Evolutionary conservation across 2,888 invertebrate genomes (phyloP).

Genomic region (Branchipolynoe longqiensis): DNA sequence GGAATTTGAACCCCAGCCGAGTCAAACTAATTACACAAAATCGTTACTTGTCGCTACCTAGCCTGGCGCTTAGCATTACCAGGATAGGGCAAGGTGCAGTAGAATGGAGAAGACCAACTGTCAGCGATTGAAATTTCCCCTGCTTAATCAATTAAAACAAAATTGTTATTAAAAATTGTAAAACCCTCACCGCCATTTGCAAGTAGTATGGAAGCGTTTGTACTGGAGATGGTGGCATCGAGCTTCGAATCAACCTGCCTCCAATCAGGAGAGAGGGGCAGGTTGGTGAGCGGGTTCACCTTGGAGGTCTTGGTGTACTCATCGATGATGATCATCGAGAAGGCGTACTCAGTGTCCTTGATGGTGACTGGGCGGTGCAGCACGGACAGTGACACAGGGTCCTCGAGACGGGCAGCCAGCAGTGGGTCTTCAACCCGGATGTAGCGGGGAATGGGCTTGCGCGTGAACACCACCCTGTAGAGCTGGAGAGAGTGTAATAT

Average conservation of each 20-base stretch:
- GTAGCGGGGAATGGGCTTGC: conserved; percentile 77
- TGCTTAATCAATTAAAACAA: too few relatives aligned
- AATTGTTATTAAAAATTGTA: too few relatives aligned
- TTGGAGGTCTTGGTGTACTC: conserved; percentile 78
- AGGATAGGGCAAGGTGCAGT: too few relatives aligned
- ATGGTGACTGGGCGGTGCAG: conserved; percentile 79
- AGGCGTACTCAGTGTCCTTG: conserved; percentile 76
- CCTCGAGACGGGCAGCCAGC: conserved; percentile 74
- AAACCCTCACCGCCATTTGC: conserved; percentile 73
- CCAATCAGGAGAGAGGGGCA: conserved; percentile 75
- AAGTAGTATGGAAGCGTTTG: conserved; percentile 73
- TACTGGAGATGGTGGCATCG: conserved; percentile 75
- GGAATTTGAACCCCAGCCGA: too few relatives aligned
- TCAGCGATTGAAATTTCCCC: too few relatives aligned
- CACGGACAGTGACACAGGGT: conserved; percentile 78
- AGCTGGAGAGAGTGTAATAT: conserved; percentile 72
- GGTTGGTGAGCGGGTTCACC: conserved; percentile 77
- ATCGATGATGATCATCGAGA: conserved; percentile 77
- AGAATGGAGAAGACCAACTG: too few relatives aligned
- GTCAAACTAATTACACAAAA: too few relatives aligned
- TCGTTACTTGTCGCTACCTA: too few relatives aligned
- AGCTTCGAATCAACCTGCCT: conserved; percentile 74
- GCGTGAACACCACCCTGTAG: conserved; percentile 73
- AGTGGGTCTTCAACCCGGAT: conserved; percentile 74
- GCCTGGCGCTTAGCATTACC: too few relatives aligned